Evolutionary conservation across 2,888 invertebrate genomes (phyloP).

Genomic region (Cephus pygmeus): DNA sequence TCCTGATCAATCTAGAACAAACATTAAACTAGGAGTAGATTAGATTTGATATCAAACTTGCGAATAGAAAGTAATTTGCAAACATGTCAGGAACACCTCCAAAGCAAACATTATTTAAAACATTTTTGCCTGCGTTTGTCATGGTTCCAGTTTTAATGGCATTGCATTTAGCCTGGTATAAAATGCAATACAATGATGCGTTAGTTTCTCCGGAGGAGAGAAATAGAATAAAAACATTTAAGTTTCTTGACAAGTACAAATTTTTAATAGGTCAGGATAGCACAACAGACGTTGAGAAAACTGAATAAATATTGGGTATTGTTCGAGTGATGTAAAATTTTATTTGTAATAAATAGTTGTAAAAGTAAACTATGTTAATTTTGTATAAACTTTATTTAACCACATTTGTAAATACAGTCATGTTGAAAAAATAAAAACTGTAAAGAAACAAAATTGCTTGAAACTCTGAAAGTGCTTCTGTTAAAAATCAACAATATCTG

Average conservation of each 20-base stretch:
- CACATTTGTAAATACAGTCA: not conserved
- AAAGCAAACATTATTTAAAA: not conserved
- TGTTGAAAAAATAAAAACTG: not conserved
- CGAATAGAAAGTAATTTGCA: not conserved
- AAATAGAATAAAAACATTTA: not conserved
- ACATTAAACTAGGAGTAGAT: not conserved
- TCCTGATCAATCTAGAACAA: not conserved
- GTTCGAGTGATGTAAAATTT: not conserved
- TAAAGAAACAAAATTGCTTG: not conserved
- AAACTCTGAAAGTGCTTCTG: not conserved
- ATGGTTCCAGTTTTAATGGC: not conserved
- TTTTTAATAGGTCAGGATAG: not conserved
- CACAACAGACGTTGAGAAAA: not conserved
- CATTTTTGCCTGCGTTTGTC: not conserved
- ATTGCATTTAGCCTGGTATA: constrained; percentile 19
- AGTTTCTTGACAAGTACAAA: not conserved
- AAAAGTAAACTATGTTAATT: not conserved
- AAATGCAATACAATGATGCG: not conserved
- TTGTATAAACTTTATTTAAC: not conserved
- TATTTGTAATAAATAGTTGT: not conserved
- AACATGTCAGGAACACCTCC: not conserved
- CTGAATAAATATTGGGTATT: not conserved
- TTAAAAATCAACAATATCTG: constrained; percentile 9
- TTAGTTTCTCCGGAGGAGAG: not conserved
- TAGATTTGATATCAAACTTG: not conserved